phyloP scores from a whole-genome alignment of 2,888 invertebrate genomes.

The Chloroclysta siterata region DNA sequence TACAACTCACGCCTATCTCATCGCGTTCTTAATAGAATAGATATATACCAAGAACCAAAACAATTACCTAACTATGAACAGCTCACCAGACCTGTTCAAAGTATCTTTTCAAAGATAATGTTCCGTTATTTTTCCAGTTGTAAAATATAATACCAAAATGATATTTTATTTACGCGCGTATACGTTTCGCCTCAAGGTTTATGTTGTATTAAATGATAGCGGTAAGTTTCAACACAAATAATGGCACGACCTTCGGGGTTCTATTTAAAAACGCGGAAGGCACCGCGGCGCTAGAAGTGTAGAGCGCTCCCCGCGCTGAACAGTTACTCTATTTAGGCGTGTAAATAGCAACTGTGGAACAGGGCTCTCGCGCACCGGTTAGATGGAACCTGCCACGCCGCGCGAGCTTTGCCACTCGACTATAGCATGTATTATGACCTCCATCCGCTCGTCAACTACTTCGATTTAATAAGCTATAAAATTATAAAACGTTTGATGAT shows the following conservation, averaged over 20 bases:
- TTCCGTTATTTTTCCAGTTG: slow-evolving; percentile 49
- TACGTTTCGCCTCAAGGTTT: slow-evolving; percentile 61
- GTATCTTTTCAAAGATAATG: slow-evolving; percentile 36
- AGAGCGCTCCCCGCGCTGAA: slow-evolving; percentile 68
- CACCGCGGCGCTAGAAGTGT: slow-evolving; percentile 69
- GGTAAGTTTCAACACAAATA: slow-evolving; percentile 64
- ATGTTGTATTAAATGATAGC: slow-evolving; percentile 56
- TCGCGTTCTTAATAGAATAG: background rate
- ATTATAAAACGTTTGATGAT: slow-evolving; percentile 34
- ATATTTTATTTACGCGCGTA: slow-evolving; percentile 37
- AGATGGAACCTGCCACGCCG: slow-evolving; percentile 39
- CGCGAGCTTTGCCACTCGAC: slow-evolving; percentile 21
- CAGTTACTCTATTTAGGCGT: slow-evolving; percentile 66
- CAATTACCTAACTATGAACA: slow-evolving; percentile 31
- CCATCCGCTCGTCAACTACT: slow-evolving; percentile 42
- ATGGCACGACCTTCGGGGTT: slow-evolving; percentile 74
- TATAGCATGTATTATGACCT: slow-evolving; percentile 52
- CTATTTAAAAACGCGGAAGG: slow-evolving; percentile 83
- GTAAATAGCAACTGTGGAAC: slow-evolving; percentile 60
- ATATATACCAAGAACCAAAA: slow-evolving; percentile 36
- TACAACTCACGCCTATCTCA: slow-evolving; percentile 32
- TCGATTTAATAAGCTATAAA: slow-evolving; percentile 36
- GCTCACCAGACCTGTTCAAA: slow-evolving; percentile 44
- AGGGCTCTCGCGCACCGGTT: slow-evolving; percentile 21
- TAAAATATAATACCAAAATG: slow-evolving; percentile 40